Percentiles rank a stretch among this genome's conserved stretches.
phyloP scores from a whole-genome alignment of 2,797 vertebrate species.

The Podarcis lilfordi region DNA sequence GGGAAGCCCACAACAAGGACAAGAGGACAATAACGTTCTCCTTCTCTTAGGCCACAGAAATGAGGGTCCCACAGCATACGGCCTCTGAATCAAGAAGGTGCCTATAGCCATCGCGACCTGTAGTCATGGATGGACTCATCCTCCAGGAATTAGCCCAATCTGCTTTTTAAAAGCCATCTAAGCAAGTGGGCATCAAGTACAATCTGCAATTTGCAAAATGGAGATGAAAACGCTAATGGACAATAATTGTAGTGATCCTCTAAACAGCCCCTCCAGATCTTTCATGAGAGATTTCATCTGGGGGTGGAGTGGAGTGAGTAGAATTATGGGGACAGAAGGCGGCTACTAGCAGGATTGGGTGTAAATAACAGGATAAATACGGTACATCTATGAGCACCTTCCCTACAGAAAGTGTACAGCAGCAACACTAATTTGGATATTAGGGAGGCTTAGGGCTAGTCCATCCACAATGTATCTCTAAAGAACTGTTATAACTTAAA shows the following conservation, averaged over 20 bases:
- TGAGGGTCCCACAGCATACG: too few species aligned
- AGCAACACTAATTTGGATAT: not conserved
- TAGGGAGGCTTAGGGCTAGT: not conserved
- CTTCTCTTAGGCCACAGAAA: too few species aligned
- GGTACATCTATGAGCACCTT: not conserved
- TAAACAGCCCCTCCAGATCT: not conserved
- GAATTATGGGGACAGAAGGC: not conserved
- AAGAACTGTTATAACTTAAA: not conserved
- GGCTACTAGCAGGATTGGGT: not conserved
- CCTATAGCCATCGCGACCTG: too few species aligned
- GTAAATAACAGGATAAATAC: not conserved
- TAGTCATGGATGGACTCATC: too few species aligned
- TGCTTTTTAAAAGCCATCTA: too few species aligned
- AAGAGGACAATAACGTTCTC: not conserved
- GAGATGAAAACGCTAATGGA: not conserved
- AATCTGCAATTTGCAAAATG: not conserved
- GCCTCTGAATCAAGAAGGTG: too few species aligned
- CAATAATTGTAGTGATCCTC: not conserved
- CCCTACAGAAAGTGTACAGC: not conserved
- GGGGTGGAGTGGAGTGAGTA: not conserved
- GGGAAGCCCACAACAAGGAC: not conserved
- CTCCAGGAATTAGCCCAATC: too few species aligned
- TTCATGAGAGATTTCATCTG: not conserved
- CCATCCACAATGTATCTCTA: not conserved
- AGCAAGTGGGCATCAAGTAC: not conserved